phyloP scores from a whole-genome alignment of 53 echinoderm and acorn worm genomes.

The Paracentrotus lividus region DNA sequence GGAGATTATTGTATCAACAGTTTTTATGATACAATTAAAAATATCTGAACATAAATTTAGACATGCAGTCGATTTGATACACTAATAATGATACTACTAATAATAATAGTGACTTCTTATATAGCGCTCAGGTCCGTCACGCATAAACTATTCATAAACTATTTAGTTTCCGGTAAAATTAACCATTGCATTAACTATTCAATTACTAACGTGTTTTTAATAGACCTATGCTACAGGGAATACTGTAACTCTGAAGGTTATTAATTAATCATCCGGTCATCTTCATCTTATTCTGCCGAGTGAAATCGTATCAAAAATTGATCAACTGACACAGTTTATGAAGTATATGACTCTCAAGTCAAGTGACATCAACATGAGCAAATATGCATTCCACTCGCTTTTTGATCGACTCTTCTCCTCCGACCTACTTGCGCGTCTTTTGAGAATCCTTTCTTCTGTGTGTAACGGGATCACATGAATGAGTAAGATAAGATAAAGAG shows the following conservation, averaged over 20 bases:
- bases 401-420: neutral
- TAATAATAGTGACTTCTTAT: too few relatives aligned
- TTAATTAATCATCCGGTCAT: conserved; percentile 32
- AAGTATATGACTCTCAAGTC: conserved; percentile 15
- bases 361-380: conserved; percentile 7
- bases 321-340: neutral
- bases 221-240: neutral
- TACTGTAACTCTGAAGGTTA: neutral
- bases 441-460: neutral
- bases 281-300: neutral
- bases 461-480: neutral
- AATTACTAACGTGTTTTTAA: neutral
- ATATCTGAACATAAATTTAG: too few relatives aligned
- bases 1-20: too few relatives aligned
- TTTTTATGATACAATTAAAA: too few relatives aligned
- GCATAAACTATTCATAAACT: neutral
- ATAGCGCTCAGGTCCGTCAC: too few relatives aligned
- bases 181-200: neutral
- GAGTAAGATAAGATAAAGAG: too few relatives aligned
- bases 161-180: neutral
- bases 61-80: too few relatives aligned
- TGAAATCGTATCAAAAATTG: neutral
- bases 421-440: neutral
- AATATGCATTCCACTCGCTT: conserved; percentile 20
- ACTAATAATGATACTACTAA: too few relatives aligned